Evolutionary conservation across 2,888 invertebrate species (phyloP).

Genomic region (Drosophila antonietae): DNA sequence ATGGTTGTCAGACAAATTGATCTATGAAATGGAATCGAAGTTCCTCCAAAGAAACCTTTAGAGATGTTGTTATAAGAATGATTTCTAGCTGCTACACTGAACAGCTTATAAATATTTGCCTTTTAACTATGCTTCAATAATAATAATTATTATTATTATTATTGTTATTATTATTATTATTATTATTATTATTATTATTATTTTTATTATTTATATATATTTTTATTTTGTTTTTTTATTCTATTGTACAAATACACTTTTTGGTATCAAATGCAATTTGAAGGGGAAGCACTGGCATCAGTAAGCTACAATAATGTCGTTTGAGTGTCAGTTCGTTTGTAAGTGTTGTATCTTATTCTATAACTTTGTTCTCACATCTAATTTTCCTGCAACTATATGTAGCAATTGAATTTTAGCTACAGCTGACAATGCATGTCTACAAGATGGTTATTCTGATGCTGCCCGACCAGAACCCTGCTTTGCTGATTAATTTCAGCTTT

Average conservation of each 20-base stretch:
- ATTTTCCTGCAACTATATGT: slow-evolving; percentile 21
- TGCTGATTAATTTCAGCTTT: slow-evolving; percentile 75
- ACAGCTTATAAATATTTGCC: too few species aligned
- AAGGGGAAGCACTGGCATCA: background rate
- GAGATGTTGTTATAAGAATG: too few species aligned
- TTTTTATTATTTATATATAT: too few species aligned
- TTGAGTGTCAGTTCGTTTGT: background rate
- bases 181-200: too few species aligned
- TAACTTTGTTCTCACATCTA: background rate
- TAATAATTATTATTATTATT: too few species aligned
- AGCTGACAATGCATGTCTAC: slow-evolving; percentile 48
- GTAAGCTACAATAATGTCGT: background rate
- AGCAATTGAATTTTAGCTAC: slow-evolving; percentile 60
- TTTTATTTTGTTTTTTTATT: too few species aligned
- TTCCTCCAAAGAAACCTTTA: too few species aligned
- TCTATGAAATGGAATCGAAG: background rate
- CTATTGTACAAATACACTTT: too few species aligned
- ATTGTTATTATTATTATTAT: too few species aligned
- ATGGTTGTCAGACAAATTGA: background rate
- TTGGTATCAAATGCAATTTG: background rate
- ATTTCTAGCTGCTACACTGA: too few species aligned
- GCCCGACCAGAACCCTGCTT: slow-evolving; percentile 6
- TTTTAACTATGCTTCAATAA: too few species aligned
- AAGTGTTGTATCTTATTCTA: background rate
- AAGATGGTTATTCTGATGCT: slow-evolving; percentile 52